A percentile compares a stretch with the other conserved stretches of the same genome.
Evolutionary conservation across 2,797 vertebrate genomes (phyloP).

Genomic region (Trachurus trachurus): DNA sequence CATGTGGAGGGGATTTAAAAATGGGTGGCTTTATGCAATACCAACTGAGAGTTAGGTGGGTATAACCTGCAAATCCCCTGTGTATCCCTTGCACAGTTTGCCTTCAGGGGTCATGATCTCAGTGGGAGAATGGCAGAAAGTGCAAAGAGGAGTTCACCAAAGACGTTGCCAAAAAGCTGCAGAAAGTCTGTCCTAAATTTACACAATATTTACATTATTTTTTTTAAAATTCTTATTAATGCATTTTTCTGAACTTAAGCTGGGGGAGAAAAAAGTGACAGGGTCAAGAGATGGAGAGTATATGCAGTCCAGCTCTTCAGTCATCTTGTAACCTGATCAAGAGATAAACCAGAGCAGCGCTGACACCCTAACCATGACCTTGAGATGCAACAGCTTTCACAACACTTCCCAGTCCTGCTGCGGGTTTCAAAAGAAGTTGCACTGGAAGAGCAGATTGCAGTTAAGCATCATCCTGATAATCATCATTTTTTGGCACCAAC

Average conservation of each 20-base stretch:
- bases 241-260: background rate
- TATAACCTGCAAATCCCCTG: no score
- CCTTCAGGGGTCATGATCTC: constrained; percentile 51
- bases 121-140: constrained; percentile 16
- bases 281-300: constrained; percentile 36
- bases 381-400: constrained; percentile 50
- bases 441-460: constrained; percentile 24
- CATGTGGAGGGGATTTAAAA: background rate
- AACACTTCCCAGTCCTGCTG: constrained; percentile 32
- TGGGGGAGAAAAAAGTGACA: constrained; percentile 7
- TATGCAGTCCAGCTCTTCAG: constrained; percentile 41
- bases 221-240: background rate
- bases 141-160: background rate
- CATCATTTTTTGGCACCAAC: constrained; percentile 10
- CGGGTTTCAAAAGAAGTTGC: background rate
- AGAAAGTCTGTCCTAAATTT: background rate
- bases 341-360: constrained; percentile 63
- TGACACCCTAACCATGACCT: constrained; percentile 41
- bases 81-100: no score
- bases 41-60: no score
- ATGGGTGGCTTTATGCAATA: no score
- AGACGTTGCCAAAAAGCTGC: background rate
- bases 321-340: constrained; percentile 50
- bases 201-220: no score
- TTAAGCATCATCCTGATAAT: constrained; percentile 8